Evolutionary conservation across 2,113 vertebrate genomes (phyloP), one percentile per base, ranked within the genome.

Genomic region (Ibidorhyncha struthersii): DNA sequence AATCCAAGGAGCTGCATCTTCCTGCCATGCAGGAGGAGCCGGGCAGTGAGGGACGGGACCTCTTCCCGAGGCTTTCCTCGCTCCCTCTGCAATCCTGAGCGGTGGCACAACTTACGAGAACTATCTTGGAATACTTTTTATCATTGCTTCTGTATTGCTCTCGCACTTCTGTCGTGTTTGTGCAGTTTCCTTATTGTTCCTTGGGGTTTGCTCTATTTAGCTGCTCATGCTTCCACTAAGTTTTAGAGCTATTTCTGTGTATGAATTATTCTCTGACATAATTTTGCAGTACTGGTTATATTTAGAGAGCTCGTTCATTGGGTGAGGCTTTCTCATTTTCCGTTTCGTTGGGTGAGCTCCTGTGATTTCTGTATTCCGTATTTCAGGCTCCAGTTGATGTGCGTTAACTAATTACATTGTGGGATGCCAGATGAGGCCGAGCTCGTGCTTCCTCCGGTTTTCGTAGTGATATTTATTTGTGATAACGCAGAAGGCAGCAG

Each of bases 251-350:
- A 74, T 94, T 93, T 89, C 93, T 95, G 92, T 16, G 23, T 85
- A 55, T 40, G 81, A 94, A 89, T 95, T 95, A 92, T 94, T 86
- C 85, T 56, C 90, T 96, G 95, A 77, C 96, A 90, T 71, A 56
- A 82, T 86, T 96, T 69, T 93, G 85, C 96, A 92, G 96, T 58
- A 18, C 32, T 30, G 66, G 93, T 94, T 97, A 91, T 96, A 93
- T 96, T 96, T 96, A 96, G 96, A 69, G 82, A 88, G 87, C 91
- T 85, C 29, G 5, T 71, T 89, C 92, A 90, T 88, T 96, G 96
- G 87, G 87, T 9, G 58, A 96, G 53, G 71, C 70, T 82, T 49
- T 69, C 90, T 92, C 29, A 9, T 90, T 90, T 94, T 91, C 73
- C 62, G 1, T 94, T 65, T 58, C 9, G 12, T 56, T 88, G 93